A percentile compares a stretch with the other conserved stretches of the same genome.
phyloP scores from a whole-genome alignment of 2,888 invertebrate genomes.

The Maniola hyperantus region DNA sequence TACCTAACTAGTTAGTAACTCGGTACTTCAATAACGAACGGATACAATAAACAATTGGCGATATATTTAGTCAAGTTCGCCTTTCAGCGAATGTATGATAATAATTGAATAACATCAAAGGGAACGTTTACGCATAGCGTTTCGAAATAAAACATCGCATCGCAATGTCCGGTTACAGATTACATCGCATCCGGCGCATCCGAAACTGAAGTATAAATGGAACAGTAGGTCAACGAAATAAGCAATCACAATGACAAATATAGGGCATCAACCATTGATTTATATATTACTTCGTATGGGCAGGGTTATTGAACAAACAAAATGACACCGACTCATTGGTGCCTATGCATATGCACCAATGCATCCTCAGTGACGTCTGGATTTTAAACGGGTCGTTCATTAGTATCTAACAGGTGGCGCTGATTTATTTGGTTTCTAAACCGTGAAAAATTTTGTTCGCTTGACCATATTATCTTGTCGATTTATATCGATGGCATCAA shows the following conservation, averaged over 20 bases:
- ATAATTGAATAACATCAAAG: conserved; percentile 64
- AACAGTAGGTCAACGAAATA: conserved; percentile 37
- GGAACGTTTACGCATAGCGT: conserved; percentile 57
- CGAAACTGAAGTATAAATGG: conserved; percentile 37
- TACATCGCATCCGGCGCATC: conserved; percentile 58
- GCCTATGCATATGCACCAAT: no score
- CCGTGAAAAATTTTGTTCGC: no score
- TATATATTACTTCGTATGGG: no score
- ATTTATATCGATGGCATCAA: no score
- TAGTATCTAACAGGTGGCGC: no score
- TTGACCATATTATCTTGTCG: no score
- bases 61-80: conserved; percentile 46
- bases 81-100: conserved; percentile 57
- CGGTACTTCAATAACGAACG: neutral
- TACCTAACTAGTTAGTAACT: neutral
- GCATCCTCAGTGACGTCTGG: no score
- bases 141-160: conserved; percentile 57
- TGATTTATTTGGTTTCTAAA: no score
- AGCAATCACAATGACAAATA: conserved; percentile 13
- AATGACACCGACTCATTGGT: no score
- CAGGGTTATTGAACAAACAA: no score
- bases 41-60: conserved; percentile 23
- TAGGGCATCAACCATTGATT: neutral
- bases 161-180: conserved; percentile 47
- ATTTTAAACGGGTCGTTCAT: no score